These are phyloP conservation scores for Porites lutea DNA, from an alignment of 64 coral and sea anemone genomes.

Conservation along the genomic window DNA sequence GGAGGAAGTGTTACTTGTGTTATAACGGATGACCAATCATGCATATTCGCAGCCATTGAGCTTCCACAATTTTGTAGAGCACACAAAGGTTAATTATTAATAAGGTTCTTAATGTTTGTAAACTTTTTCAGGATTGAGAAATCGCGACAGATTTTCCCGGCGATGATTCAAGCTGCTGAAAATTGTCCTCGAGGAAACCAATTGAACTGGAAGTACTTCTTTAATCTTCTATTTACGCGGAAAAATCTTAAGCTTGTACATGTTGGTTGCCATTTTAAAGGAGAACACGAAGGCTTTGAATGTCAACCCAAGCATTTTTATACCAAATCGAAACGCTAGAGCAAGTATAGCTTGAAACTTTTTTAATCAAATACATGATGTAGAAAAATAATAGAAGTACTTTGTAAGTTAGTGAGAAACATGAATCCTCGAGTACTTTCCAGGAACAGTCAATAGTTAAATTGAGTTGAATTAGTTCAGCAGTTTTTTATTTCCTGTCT, in stretches of 20 bases:
- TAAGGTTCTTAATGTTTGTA: not conserved
- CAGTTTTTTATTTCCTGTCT: too few relatives aligned
- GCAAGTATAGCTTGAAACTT: not conserved
- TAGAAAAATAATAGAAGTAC: too few relatives aligned
- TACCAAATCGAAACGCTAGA: constrained; percentile 12
- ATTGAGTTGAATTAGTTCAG: too few relatives aligned
- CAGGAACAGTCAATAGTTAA: too few relatives aligned
- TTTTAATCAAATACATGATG: too few relatives aligned
- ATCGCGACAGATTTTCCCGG: constrained; percentile 89
- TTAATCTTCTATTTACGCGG: constrained; percentile 85
- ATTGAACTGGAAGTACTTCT: constrained; percentile 95
- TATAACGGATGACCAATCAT: too few relatives aligned
- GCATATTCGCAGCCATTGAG: not conserved
- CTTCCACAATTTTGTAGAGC: not conserved
- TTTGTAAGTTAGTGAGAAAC: too few relatives aligned
- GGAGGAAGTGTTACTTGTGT: too few relatives aligned
- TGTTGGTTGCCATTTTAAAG: constrained; percentile 92
- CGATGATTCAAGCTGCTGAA: constrained; percentile 75
- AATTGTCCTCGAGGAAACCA: constrained; percentile 72
- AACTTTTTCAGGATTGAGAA: constrained; percentile 92
- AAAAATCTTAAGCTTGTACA: constrained; percentile 96
- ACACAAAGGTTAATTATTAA: not conserved
- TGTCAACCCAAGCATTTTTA: constrained; percentile 81
- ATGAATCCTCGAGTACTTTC: too few relatives aligned
- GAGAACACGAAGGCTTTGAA: constrained; percentile 80